These are phyloP conservation scores for cat (Felis catus) DNA, from an alignment of 2,113 vertebrate species.

Conservation along the genomic window F.catus_Fca126_mat1.0 CM031423.1:89662001-89662500, in stretches of 20 bases:
- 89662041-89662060: neutral
- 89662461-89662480: rapidly evolving
- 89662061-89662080: no score
- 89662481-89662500: neutral
- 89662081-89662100: no score
- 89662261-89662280: neutral
- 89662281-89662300: neutral
- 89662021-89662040: neutral
- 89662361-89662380: neutral
- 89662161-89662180: no score
- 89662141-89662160: no score
- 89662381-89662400: neutral
- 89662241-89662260: neutral
- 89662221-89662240: neutral
- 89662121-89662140: no score
- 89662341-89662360: neutral
- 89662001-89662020: neutral
- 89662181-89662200: no score
- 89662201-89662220: no score
- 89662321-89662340: neutral
- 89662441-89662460: no score
- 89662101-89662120: no score
- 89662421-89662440: neutral
- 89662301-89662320: neutral
- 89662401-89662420: neutral